A percentile compares a stretch with the other conserved stretches of the same genome.
These are phyloP conservation scores for Heliconius erato DNA, from an alignment of 2,888 invertebrate genomes.

Conservation along the genomic window DNA sequence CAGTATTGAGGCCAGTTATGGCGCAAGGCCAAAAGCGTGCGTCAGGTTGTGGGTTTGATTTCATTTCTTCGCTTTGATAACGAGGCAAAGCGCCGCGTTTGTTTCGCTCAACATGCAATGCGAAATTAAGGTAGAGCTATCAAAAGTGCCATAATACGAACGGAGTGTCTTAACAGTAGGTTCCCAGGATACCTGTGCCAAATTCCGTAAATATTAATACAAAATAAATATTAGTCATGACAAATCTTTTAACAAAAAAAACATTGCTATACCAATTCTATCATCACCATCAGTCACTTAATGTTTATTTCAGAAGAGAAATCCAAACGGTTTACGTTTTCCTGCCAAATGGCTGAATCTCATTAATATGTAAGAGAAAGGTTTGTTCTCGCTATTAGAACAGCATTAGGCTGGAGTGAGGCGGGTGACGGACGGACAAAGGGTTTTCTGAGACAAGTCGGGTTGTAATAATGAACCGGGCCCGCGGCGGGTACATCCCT, in stretches of 20 bases:
- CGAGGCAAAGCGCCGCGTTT: too few species aligned
- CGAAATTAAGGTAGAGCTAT: too few species aligned
- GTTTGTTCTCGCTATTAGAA: slow-evolving; percentile 63
- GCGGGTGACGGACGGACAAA: slow-evolving; percentile 73
- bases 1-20: too few species aligned
- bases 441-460: slow-evolving; percentile 62
- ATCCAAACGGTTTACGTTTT: slow-evolving; percentile 28
- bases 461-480: slow-evolving; percentile 69
- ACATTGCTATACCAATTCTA: background rate
- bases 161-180: too few species aligned
- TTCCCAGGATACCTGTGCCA: too few species aligned
- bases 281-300: background rate
- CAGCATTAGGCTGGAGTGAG: slow-evolving; percentile 63
- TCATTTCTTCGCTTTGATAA: too few species aligned
- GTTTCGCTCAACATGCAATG: too few species aligned
- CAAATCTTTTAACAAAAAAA: background rate
- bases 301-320: slow-evolving; percentile 26
- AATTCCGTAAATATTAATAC: too few species aligned
- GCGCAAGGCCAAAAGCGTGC: too few species aligned
- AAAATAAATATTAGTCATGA: background rate
- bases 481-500: slow-evolving; percentile 60
- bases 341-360: slow-evolving; percentile 46
- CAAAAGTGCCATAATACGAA: too few species aligned
- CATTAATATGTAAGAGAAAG: slow-evolving; percentile 57
- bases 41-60: too few species aligned